Evolutionary conservation across 2,113 vertebrate species (phyloP).

Genomic region (Crypturellus undulatus): DNA sequence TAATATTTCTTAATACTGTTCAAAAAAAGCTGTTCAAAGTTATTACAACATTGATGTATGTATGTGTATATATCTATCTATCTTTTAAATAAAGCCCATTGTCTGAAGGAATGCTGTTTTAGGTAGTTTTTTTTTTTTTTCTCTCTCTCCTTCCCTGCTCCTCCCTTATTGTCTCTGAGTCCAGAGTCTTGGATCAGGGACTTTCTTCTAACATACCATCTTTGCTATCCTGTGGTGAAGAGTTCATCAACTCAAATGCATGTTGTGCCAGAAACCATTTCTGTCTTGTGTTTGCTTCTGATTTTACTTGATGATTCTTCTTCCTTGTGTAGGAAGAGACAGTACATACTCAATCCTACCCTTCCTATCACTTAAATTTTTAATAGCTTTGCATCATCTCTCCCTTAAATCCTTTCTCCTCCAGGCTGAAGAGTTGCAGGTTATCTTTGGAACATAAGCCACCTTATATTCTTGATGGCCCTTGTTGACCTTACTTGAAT

Average conservation of each 20-base stretch:
- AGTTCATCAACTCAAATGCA: background rate
- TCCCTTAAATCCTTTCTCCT: background rate
- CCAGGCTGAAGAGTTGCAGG: background rate
- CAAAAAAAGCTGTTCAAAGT: background rate
- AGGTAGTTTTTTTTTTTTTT: background rate
- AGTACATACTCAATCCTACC: background rate
- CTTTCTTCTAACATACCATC: background rate
- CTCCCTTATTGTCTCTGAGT: too few species aligned
- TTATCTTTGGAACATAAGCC: background rate
- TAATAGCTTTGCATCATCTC: background rate
- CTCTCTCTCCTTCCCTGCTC: too few species aligned
- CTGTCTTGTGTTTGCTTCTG: background rate
- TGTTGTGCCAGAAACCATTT: background rate
- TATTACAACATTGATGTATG: background rate
- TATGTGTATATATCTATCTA: background rate
- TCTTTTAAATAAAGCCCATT: background rate
- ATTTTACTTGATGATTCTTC: background rate
- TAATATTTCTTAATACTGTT: background rate
- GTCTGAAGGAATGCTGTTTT: background rate
- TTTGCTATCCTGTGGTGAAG: accelerated
- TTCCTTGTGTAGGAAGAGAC: background rate
- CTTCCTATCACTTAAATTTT: background rate
- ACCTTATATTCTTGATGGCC: accelerated
- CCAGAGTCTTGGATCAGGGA: background rate
- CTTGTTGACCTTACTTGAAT: background rate